Evolutionary conservation across 1,140 invertebrate species (phyloP).

Genomic region (Drosophila lacertosa): DNA sequence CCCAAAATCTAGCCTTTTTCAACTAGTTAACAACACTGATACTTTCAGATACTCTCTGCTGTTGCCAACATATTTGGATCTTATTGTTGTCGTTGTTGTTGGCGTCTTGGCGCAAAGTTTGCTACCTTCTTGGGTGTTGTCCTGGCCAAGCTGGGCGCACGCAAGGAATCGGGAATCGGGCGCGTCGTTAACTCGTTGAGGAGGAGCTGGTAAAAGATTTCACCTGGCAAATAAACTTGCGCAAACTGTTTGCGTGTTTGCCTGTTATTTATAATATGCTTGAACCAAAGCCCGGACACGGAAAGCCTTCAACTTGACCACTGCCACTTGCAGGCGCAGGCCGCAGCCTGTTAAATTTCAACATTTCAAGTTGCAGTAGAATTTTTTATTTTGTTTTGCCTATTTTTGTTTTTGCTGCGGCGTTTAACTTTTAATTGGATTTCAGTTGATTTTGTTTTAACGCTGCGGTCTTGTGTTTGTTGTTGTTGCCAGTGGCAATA

Average conservation of each 20-base stretch:
- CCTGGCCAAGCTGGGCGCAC: conserved; percentile 53
- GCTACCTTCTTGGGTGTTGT: conserved; percentile 4
- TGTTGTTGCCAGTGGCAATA: conserved; percentile 31
- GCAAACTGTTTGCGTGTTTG: conserved; percentile 76
- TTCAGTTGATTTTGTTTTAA: conserved; percentile 53
- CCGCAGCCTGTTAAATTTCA: conserved; percentile 20
- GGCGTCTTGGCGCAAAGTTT: conserved; percentile 29
- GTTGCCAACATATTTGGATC: background rate
- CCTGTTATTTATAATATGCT: conserved; percentile 74
- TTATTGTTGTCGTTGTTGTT: conserved; percentile 18
- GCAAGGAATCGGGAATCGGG: conserved; percentile 49
- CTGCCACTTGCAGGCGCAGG: conserved; percentile 17
- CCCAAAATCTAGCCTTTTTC: too few species aligned
- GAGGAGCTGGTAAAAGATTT: conserved; percentile 11
- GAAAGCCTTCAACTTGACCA: conserved; percentile 70
- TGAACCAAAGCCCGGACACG: background rate
- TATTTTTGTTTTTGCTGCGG: conserved; percentile 51
- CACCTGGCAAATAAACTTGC: conserved; percentile 62
- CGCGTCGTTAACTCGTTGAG: conserved; percentile 64
- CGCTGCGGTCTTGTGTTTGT: conserved; percentile 1
- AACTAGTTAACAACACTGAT: background rate
- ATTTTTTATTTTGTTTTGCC: conserved; percentile 40
- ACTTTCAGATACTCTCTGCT: conserved; percentile 21
- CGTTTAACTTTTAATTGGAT: conserved; percentile 78
- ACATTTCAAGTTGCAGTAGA: conserved; percentile 41